Base-by-base conservation (phyloP, 2,113 vertebrate genomes). In the Indicator indicator region DNA sequence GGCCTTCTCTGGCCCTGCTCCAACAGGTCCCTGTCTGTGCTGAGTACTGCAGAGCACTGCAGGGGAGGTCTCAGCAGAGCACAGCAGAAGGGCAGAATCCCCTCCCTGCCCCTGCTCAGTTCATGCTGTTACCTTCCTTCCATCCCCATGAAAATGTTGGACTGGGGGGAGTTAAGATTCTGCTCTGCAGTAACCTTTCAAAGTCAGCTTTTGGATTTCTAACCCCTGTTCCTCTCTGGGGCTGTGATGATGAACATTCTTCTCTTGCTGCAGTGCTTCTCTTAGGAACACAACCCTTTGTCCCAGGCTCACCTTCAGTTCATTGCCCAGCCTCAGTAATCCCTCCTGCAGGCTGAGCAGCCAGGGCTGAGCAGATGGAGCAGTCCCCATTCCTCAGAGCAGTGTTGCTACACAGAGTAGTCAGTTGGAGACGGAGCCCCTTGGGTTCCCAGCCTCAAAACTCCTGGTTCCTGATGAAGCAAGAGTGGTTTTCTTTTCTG, bases 281-380 rank as follows among this genome's bases (percentile, higher is more conserved):
- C 78, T 60, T 91, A 85, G 62, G 85, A 88, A 82, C 91, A 85
- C 90, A 80, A 6, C 12, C 50, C 76, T 78, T 79, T 94, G 85
- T 85, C 56, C 93, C 30, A 3, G 38, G 84, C 54, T 78, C 26
- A 9, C 58, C 55, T 50, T 55, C 56, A 68, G 89, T 32, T 64
- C 33, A 2, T n/a, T 90, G 81, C 83, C 70, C 86, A 70, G 88
- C 36, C 52, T 50, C 52, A 75, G 65, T 81, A 56, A 92, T 95
- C 80, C 76, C 56, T 21, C 55, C 81, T 83, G 90, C 40, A 70
- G 0, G 2, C 74, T 56, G 16, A 32, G 69, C 73, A 68, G 91
- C 50, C 59, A 40, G 0, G 1, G 69, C 11, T 13, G 16, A 54
- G n/a, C 79, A 77, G 89, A 71, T 73, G 69, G 86, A 88, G 74